Base-by-base conservation (phyloP, 2,113 vertebrate genomes). In the Furnarius figulus region DNA sequence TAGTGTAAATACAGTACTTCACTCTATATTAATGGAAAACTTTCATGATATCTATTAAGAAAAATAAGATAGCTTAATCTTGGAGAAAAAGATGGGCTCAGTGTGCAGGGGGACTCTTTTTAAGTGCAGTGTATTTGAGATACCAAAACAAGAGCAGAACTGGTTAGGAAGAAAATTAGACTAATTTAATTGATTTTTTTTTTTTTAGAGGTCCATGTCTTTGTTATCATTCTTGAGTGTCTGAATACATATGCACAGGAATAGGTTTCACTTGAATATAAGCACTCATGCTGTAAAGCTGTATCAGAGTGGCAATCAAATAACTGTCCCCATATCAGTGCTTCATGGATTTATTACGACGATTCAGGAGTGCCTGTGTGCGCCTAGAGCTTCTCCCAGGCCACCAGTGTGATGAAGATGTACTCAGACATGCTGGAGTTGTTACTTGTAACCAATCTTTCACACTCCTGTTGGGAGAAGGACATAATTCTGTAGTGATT, bases 381-480 rank as follows among this genome's bases (percentile, higher is more conserved):
- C 17, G 44, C 24, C 13, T 10, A 15, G 35, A 55, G 68, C 65
- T 63, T 27, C 77, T 82, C 62, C 40, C 3, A 5, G 55, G 22
- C 10, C 33, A 53, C 37, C 8, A 27, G 35, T 53, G n/a, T 2
- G 5, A 53, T 42, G 46, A 70, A 74, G 33, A 58, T 35, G 24
- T 23, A 15, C 37, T 21, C 3, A 0, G 39, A 42, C 35, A 83
- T 49, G 2, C 3, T 31, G 15, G 35, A 40, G 50, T 74, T 25
- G 11, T 35, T 44, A 16, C 72, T 46, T 56, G 31, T 61, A 78
- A 82, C 37, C 84, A 79, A 68, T 49, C 40, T 53, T 82, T 71
- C 50, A 23, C 0, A 0, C 46, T 75, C 2, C 0, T n/a, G 5
- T 27, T 74, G 37, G n/a, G 39, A 68, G 46, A 44, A 58, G 33